Conservation (phyloP, 2,797 vertebrate genomes). For the Tragopan temminckii region DNA sequence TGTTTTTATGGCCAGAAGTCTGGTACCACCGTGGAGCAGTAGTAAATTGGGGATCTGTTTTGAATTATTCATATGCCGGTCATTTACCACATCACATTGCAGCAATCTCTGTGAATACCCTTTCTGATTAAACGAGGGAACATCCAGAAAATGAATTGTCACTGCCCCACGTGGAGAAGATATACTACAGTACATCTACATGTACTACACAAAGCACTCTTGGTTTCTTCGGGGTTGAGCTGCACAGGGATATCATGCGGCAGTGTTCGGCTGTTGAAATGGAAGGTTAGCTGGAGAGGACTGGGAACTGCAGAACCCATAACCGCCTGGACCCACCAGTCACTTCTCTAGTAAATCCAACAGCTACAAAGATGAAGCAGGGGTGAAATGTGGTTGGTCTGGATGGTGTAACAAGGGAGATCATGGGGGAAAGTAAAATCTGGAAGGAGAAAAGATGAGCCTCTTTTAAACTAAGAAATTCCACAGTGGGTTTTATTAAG, state of each 20-base stretch:
- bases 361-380: not conserved
- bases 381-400: not conserved
- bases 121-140: not conserved
- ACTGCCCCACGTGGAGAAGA: not conserved
- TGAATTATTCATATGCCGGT: not conserved
- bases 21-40: not conserved
- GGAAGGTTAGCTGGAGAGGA: not conserved
- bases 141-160: not conserved
- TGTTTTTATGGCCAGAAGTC: not conserved
- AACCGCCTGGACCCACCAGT: not conserved
- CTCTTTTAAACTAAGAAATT: slow-evolving; percentile 4
- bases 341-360: not conserved
- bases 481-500: not conserved
- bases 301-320: not conserved
- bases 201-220: not conserved
- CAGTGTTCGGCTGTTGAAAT: not conserved
- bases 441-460: not conserved
- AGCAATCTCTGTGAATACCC: not conserved
- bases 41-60: not conserved
- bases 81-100: not conserved
- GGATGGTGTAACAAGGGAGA: not conserved
- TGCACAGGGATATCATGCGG: not conserved
- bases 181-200: not conserved
- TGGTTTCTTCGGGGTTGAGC: not conserved
- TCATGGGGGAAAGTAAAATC: not conserved